A percentile compares a stretch with the other conserved stretches of the same genome.
Evolutionary conservation across 2,113 vertebrate species (phyloP).

Genomic region (Limanda limanda): DNA sequence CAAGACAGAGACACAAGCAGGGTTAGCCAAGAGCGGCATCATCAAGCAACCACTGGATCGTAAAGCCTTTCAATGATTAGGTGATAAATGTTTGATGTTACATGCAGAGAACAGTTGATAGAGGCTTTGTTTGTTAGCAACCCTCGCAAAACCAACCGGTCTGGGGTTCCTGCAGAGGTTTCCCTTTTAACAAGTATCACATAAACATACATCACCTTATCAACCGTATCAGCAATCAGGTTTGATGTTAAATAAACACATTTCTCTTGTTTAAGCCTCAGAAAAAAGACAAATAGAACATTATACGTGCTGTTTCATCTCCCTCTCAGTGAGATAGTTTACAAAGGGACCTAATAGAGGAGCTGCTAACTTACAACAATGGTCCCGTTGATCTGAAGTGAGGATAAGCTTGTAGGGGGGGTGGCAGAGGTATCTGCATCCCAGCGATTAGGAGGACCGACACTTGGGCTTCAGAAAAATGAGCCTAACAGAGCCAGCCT

Average conservation of each 20-base stretch:
- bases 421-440: conserved; percentile 27
- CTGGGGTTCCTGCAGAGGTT: not conserved
- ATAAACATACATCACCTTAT: not conserved
- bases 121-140: conserved; percentile 12
- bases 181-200: conserved; percentile 1
- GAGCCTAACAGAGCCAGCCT: conserved; percentile 1
- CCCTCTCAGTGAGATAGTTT: not conserved
- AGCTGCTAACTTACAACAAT: conserved; percentile 37
- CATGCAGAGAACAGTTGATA: not conserved
- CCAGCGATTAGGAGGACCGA: conserved; percentile 31
- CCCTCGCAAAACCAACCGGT: conserved; percentile 7
- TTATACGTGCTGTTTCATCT: conserved; percentile 4
- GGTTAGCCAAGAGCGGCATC: conserved; percentile 50
- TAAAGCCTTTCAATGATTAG: not conserved
- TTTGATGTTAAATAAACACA: not conserved
- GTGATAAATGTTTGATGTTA: not conserved
- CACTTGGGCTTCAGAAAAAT: conserved; percentile 29
- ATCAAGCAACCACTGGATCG: conserved; percentile 17
- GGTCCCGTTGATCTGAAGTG: conserved; percentile 42
- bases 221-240: not conserved
- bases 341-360: conserved; percentile 18
- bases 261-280: not conserved
- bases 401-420: conserved; percentile 42
- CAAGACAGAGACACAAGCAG: conserved; percentile 53
- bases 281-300: not conserved